These are phyloP conservation scores for Drosophila meridiana DNA, from an alignment of 2,888 invertebrate species.

Conservation along the genomic window DNA sequence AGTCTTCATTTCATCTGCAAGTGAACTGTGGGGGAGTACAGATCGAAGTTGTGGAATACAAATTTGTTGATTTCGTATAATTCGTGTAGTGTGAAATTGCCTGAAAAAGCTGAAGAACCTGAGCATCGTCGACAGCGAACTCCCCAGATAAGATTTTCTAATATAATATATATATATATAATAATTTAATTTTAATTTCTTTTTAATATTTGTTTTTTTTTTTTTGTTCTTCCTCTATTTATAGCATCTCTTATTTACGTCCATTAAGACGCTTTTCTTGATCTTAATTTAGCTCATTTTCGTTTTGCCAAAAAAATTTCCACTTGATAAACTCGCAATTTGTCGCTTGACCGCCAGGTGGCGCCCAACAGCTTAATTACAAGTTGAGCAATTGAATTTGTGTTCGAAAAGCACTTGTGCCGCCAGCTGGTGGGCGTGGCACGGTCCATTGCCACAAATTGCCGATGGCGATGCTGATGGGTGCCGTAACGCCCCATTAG, in stretches of 20 bases:
- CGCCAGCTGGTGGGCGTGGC: constrained; percentile 2
- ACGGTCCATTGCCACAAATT: constrained; percentile 8
- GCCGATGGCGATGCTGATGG: constrained; percentile 9
- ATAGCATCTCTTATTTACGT: not conserved
- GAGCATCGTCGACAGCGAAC: no score
- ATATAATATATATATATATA: no score
- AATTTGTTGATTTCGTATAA: no score
- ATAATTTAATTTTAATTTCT: no score
- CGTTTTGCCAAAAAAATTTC: not conserved
- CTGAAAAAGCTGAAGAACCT: no score
- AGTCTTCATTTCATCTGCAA: no score
- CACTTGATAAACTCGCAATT: not conserved
- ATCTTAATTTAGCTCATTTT: constrained; percentile 1
- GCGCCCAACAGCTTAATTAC: constrained; percentile 32
- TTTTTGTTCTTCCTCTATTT: not conserved
- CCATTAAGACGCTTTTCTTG: not conserved
- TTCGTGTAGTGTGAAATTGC: no score
- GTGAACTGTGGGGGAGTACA: no score
- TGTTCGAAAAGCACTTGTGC: constrained; percentile 15
- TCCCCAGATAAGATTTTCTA: no score
- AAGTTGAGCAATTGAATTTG: constrained; percentile 39
- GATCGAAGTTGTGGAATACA: no score
- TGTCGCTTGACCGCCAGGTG: constrained; percentile 26
- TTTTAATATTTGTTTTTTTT: no score
- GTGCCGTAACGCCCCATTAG: constrained; percentile 17